Base-by-base conservation (phyloP, 2,797 vertebrate species). In the Phaenicophaeus curvirostris region DNA sequence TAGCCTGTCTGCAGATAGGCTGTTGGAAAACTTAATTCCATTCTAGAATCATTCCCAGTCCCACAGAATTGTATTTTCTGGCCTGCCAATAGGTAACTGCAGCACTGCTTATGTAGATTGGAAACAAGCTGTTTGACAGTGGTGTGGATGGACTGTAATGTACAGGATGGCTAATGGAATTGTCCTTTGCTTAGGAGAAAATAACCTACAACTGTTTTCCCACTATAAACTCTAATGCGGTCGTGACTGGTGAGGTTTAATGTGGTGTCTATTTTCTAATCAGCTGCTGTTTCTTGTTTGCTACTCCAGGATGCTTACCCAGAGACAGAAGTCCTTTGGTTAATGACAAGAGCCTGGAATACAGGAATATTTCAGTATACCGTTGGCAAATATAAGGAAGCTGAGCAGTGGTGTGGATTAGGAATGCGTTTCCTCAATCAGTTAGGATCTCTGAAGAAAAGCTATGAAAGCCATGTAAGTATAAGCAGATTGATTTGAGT, bases 341-440 rank as follows among this genome's bases (percentile, higher is more conserved):
- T 99, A 95, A 98, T 99, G 98, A 98, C 98, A 65, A 98, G 98
- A 73, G 98, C 99, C 20, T 99, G 99, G 99, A 99, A 99, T 92
- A 98, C 97, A 8, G 99, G 99, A 67, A 98, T 99, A 91, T 77
- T 98, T 94, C 98, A 99, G 85, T 99, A 98, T 91, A 98, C 97
- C 33, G 65, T 96, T 85, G 96, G 97, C 21, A 98, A 98, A 96
- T 99, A 98, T 76, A 87, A 95, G 3, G 98, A 98, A 90, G 98
- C 99, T 7, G 98, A 99, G 97, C 98, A 97, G 92, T 99, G 99
- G 99, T 99, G 99, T 23, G 96, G 97, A 63, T 93, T 99, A 46
- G 98, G 98, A 65, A 98, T 99, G 98, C 98, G 97, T 82, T 99
- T 99, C 86, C 94, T 99, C 92, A 93, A 41, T 77, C 97, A 98